Evolutionary conservation across 2,888 invertebrate species (phyloP).

Genomic region (Orthonychiurus folsomi): DNA sequence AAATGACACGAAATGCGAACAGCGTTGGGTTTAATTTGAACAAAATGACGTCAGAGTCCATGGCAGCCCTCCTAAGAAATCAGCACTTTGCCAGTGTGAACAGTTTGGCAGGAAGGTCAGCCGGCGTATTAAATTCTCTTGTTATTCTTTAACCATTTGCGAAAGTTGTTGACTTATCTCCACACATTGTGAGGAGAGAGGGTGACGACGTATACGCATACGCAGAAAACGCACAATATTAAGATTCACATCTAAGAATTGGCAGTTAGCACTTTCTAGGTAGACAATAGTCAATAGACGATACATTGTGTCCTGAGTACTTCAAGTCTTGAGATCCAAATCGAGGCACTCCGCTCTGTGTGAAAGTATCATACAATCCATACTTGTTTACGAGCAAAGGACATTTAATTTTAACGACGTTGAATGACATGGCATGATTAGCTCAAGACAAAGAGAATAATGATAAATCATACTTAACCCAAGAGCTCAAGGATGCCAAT

Average conservation of each 20-base stretch:
- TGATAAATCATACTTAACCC: neutral
- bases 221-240: no score
- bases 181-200: no score
- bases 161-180: neutral
- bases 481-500: neutral
- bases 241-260: no score
- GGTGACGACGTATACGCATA: no score
- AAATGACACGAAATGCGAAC: constrained; percentile 43
- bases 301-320: neutral
- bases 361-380: neutral
- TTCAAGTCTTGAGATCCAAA: neutral
- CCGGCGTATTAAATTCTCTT: neutral
- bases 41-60: constrained; percentile 57
- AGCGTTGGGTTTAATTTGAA: constrained; percentile 23
- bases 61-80: constrained; percentile 83
- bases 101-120: constrained; percentile 28
- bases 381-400: neutral
- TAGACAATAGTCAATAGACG: neutral
- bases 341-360: neutral
- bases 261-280: neutral
- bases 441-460: constrained; percentile 11
- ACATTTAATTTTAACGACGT: neutral
- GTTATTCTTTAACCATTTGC: neutral
- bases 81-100: constrained; percentile 49
- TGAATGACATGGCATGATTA: constrained; percentile 7